Conservation (phyloP, 2,113 vertebrate genomes). For the Ranitomeya imitator region DNA sequence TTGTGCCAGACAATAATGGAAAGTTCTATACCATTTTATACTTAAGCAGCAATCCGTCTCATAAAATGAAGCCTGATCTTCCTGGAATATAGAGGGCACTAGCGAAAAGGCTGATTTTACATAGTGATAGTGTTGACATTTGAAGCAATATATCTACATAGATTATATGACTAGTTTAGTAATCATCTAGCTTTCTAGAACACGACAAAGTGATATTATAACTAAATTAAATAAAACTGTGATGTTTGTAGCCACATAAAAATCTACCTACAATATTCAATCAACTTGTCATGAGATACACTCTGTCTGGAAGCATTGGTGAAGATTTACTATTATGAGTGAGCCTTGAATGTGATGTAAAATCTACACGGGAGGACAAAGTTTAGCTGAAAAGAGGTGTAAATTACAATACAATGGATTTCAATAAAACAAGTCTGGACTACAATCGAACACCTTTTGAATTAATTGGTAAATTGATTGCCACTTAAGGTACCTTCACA, state of each 20-base stretch:
- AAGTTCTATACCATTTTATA: constrained; percentile 9
- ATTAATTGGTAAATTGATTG: too few relatives aligned
- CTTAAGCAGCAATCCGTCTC: not conserved
- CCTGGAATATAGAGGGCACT: constrained; percentile 6
- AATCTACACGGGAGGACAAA: too few relatives aligned
- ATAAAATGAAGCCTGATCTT: not conserved
- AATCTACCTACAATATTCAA: not conserved
- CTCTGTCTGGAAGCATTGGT: too few relatives aligned
- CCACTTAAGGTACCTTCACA: too few relatives aligned
- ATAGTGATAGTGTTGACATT: constrained; percentile 6
- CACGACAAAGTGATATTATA: not conserved
- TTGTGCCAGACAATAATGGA: constrained; percentile 18
- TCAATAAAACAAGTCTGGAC: too few relatives aligned
- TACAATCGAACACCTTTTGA: too few relatives aligned
- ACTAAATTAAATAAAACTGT: not conserved
- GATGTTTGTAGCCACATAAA: not conserved
- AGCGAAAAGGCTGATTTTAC: not conserved
- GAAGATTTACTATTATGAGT: too few relatives aligned
- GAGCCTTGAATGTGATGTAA: too few relatives aligned
- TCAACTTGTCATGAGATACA: too few relatives aligned
- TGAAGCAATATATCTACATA: not conserved
- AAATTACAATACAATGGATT: too few relatives aligned
- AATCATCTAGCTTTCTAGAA: not conserved
- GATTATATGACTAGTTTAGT: not conserved
- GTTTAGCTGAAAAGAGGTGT: too few relatives aligned